Conservation (phyloP, 2,113 vertebrate species). For the Tyrannus savana region DNA sequence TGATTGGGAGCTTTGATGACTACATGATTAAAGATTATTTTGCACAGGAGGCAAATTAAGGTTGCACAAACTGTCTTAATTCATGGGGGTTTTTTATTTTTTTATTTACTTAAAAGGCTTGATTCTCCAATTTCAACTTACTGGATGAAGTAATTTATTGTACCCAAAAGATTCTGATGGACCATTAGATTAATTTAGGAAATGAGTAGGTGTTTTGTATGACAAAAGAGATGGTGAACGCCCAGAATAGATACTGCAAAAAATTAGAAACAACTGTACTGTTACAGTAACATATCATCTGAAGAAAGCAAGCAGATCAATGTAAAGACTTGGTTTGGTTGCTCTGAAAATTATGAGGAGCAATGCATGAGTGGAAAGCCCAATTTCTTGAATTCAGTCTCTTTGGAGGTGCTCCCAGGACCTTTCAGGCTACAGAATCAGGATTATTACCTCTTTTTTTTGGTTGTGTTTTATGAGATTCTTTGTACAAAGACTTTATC, state of each 20-base stretch:
- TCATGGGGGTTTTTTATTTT: neutral
- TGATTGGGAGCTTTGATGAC: neutral
- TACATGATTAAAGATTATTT: neutral
- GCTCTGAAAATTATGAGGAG: neutral
- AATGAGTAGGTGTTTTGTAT: neutral
- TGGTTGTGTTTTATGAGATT: neutral
- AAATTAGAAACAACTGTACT: neutral
- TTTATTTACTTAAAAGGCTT: neutral
- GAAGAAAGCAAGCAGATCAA: neutral
- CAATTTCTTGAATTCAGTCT: neutral
- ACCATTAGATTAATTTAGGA: neutral
- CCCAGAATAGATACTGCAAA: neutral
- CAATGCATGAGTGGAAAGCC: neutral
- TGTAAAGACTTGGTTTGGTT: neutral
- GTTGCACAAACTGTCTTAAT: neutral
- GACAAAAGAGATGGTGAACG: neutral
- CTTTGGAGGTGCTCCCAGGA: neutral
- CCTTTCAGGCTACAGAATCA: neutral
- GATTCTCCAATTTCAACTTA: neutral
- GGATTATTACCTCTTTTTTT: neutral
- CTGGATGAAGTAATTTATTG: neutral
- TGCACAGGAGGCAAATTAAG: neutral
- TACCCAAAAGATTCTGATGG: neutral
- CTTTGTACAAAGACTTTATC: neutral
- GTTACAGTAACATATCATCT: neutral